Evolutionary conservation across 2,888 invertebrate species (phyloP), one percentile per base, ranked within the genome.

Genomic region (Sepiola atlantica): DNA sequence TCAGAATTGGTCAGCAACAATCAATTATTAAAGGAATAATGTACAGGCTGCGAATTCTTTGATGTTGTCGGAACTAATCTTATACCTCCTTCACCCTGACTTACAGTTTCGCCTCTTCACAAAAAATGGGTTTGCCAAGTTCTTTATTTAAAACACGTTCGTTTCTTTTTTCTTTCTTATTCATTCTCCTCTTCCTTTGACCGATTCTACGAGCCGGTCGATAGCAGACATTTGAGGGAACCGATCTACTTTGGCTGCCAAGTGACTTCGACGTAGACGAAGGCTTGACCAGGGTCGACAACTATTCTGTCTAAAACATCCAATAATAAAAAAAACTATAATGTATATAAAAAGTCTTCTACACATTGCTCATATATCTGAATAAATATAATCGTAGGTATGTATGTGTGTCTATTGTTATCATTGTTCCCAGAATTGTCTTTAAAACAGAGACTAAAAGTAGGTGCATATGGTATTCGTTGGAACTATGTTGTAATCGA

Each of bases 1-100:
- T 77, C n/a, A 77, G 32, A 16, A 77, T 77, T 77, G 77, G 77
- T n/a, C 77, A 77, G 77, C n/a, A 77, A 32, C n/a, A 77, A 77
- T 77, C 77, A 77, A 77, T 77, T 77, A 77, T 77, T 77, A n/a
- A 77, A 77, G 32, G 77, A 77, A 77, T 77, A 77, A 77, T 77
- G 77, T n/a, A 77, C n/a, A 77, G n/a, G 2, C 77, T 77, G 32
- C n/a, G n/a, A 77, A 3, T n/a, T 32, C 77, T 77, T 77, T 77
- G 77, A 77, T n/a, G 77, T 77, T 12, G 77, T 16, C 77, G n/a
- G 77, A 77, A 77, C 77, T 77, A 77, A 77, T 77, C 77, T 32
- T 77, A 77, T 77, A n/a, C 77, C 77, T 77, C 77, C 20, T 77
- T 61, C 61, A 28, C 21, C 61, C 61, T 61, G 61, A 61, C 61